phyloP scores from a whole-genome alignment of 2,797 vertebrate species.

The Nyctibius grandis region DNA sequence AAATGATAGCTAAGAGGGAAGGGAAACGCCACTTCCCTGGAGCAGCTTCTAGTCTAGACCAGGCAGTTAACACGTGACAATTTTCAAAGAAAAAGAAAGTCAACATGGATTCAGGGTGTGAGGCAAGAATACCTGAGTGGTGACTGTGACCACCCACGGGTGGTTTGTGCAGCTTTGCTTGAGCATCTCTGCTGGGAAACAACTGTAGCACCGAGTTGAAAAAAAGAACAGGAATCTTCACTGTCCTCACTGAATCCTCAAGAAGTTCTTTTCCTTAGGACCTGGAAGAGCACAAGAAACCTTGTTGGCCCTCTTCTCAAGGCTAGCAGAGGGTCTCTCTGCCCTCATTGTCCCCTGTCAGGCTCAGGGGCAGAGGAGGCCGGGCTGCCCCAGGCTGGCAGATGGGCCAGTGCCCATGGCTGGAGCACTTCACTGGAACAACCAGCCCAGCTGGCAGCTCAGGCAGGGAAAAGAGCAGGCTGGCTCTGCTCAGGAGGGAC shows the following conservation, averaged over 20 bases:
- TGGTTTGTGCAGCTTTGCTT: background rate
- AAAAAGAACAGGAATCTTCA: background rate
- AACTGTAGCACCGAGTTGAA: background rate
- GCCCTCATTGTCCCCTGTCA: background rate
- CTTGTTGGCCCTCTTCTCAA: background rate
- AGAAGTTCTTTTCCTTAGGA: background rate
- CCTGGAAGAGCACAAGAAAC: background rate
- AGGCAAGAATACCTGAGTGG: background rate
- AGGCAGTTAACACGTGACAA: background rate
- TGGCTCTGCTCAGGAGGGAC: background rate
- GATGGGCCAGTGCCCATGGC: background rate
- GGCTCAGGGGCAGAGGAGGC: background rate
- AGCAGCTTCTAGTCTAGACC: background rate
- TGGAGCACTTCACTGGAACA: background rate
- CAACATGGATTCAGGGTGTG: background rate
- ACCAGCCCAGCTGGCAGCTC: background rate
- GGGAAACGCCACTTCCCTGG: rapidly evolving
- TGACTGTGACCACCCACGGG: background rate
- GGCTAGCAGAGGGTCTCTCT: background rate
- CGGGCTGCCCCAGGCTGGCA: background rate
- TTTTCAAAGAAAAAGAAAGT: background rate
- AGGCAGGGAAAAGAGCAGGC: background rate
- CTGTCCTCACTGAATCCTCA: background rate
- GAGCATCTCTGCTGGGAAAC: background rate
- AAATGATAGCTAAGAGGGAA: background rate